Evolutionary conservation across 2,888 invertebrate genomes (phyloP), one percentile per base, ranked within the genome.

Genomic region (Caenorhabditis japonica): DNA sequence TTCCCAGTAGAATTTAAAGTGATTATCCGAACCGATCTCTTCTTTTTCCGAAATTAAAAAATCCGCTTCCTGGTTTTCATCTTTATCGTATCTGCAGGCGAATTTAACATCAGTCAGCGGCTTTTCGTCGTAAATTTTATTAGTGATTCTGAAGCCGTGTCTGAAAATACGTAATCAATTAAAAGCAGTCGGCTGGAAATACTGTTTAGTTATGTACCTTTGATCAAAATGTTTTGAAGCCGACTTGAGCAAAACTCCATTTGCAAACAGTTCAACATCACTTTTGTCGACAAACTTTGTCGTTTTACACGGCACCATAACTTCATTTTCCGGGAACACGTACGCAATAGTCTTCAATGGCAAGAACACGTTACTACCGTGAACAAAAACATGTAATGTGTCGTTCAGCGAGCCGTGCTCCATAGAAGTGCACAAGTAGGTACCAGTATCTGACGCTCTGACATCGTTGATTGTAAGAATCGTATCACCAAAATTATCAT

Each of bases 361-460:
- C 15, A 78, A 30, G 21, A 78, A 78, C 12, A 59, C 21, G 0
- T 39, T 30, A 0, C 25, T 5, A 34, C 69, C 72, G 33, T 59
- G 36, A 12, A 79, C 75, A 51, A 79, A 79, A n/a, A 79, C 61
- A 41, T 79, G 55, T 17, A 79, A 38, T 8, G 56, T 47, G 39
- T 62, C 52, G 36, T 64, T 76, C 8, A 79, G 13, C 10, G 76
- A 76, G 0, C 43, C 13, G 21, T 79, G 66, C 13, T 64, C 55
- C 30, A 46, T 19, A 0, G 70, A 52, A 7, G 17, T n/a, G 52
- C 79, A 79, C 3, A 47, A 44, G 34, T 79, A 79, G 3, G 62
- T 41, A 15, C 79, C 79, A 13, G 76, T 75, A 39, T 79, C 79
- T 3, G 76, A 73, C 39, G 58, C 52, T 21, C 47, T 39, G 21